These are phyloP conservation scores for Bombus impatiens DNA, from an alignment of 1,140 invertebrate species.

Conservation along the genomic window DNA sequence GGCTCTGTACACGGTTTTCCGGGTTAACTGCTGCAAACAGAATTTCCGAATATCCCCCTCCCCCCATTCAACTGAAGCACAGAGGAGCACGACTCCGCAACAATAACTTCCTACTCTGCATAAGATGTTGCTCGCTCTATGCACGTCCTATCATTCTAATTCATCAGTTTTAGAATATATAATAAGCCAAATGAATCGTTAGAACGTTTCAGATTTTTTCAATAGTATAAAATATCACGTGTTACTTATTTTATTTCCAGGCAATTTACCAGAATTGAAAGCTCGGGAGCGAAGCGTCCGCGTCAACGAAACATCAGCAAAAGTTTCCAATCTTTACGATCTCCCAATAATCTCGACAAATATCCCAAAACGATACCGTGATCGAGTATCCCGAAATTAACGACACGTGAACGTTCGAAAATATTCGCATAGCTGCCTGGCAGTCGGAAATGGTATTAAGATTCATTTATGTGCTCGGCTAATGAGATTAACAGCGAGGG, in stretches of 20 bases:
- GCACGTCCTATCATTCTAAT: not conserved
- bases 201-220: too few species aligned
- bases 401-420: not conserved
- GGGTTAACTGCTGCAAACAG: constrained; percentile 54
- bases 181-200: too few species aligned
- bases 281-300: too few species aligned
- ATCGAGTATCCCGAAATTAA: not conserved
- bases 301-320: too few species aligned
- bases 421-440: not conserved
- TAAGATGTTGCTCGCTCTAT: not conserved
- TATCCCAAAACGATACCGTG: not conserved
- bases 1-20: constrained; percentile 46
- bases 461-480: constrained; percentile 42
- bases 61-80: not conserved
- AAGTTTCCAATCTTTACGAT: too few species aligned
- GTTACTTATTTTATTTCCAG: too few species aligned
- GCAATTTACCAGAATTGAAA: too few species aligned
- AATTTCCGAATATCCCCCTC: constrained; percentile 36
- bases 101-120: constrained; percentile 13
- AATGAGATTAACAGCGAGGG: constrained; percentile 36
- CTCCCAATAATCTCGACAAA: not conserved
- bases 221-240: too few species aligned
- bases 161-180: too few species aligned
- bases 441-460: constrained; percentile 10
- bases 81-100: not conserved